phyloP scores from a whole-genome alignment of 2,888 invertebrate species.

The Diaperis boleti region DNA sequence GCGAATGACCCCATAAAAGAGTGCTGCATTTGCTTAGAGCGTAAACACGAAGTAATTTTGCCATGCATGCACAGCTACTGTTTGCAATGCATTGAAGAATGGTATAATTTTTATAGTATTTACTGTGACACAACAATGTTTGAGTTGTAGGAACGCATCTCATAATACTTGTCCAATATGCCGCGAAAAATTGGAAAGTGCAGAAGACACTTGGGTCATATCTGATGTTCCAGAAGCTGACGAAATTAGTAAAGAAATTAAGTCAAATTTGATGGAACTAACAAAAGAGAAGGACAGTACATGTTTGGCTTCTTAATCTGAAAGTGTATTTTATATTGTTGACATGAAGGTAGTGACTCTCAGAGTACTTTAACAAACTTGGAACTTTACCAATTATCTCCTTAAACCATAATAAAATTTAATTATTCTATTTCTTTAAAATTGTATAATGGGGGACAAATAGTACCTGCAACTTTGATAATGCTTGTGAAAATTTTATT shows the following conservation, averaged over 20 bases:
- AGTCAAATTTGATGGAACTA: constrained; percentile 64
- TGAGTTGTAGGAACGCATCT: constrained; percentile 76
- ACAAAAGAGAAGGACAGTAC: constrained; percentile 45
- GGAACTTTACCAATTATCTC: too few relatives aligned
- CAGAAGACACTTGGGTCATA: constrained; percentile 76
- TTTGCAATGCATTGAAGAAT: constrained; percentile 78
- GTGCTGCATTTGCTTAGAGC: constrained; percentile 81
- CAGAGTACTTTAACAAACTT: too few relatives aligned
- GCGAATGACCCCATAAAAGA: constrained; percentile 64
- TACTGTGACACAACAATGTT: too few relatives aligned
- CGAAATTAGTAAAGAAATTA: constrained; percentile 71
- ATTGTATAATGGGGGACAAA: too few relatives aligned
- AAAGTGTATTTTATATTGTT: too few relatives aligned
- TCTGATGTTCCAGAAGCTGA: constrained; percentile 73
- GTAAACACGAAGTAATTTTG: constrained; percentile 75
- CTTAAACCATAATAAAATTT: too few relatives aligned
- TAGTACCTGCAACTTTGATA: too few relatives aligned
- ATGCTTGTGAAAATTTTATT: too few relatives aligned
- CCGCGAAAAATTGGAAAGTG: constrained; percentile 72
- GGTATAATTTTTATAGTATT: constrained; percentile 68
- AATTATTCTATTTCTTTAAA: too few relatives aligned
- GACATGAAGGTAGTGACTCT: too few relatives aligned
- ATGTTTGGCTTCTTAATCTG: constrained; percentile 28
- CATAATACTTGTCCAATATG: constrained; percentile 80
- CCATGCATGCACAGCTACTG: constrained; percentile 81